Evolutionary conservation across 2,888 invertebrate species (phyloP), one percentile per base, ranked within the genome.

Genomic region (Thymelicus lineola): DNA sequence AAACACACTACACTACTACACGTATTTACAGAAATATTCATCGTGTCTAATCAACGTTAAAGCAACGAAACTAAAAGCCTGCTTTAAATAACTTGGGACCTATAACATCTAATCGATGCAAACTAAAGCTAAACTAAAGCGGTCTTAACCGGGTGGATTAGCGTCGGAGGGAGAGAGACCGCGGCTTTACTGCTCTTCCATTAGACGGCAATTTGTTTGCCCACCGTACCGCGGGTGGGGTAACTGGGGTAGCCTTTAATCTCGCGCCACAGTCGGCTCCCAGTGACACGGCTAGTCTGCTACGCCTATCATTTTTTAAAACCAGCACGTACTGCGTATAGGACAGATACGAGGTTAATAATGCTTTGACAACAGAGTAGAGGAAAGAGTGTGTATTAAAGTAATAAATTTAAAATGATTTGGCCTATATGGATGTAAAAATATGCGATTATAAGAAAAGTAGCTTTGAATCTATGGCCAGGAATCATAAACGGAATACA

Each of bases 131-230:
- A 36, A 36, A 35, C 35, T 35, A 57, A 57, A 50, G 50, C 53
- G 53, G 35, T 57, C 57, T 57, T 57, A 57, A 36, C 9, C 35
- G 57, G 57, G 28, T 17, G 53, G 55, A 57, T 57, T 57, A 57
- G 36, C 57, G 36, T 36, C 6, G 57, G 57, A 36, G 17, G 3
- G 55, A 28, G 48, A 38, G 57, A 62, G 62, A 62, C 15, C 48
- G 62, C 53, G 38, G 17, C 53, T 7, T 12, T 15, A 12, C 63
- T 35, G 28, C 53, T 20, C 48, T 48, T 38, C 63, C 66, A 60
- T 66, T 53, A 59, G 66, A 60, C n/a, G 59, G 50, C 50, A 60
- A 66, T 66, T 60, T 66, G 66, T 66, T 66, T 48, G 60, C 50
- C 28, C 42, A 53, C 57, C 48, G 57, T 58, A 14, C 59, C 53